These are phyloP conservation scores for Ceratosolen solmsi DNA, from an alignment of 1,140 invertebrate genomes.

Conservation along the genomic window DNA sequence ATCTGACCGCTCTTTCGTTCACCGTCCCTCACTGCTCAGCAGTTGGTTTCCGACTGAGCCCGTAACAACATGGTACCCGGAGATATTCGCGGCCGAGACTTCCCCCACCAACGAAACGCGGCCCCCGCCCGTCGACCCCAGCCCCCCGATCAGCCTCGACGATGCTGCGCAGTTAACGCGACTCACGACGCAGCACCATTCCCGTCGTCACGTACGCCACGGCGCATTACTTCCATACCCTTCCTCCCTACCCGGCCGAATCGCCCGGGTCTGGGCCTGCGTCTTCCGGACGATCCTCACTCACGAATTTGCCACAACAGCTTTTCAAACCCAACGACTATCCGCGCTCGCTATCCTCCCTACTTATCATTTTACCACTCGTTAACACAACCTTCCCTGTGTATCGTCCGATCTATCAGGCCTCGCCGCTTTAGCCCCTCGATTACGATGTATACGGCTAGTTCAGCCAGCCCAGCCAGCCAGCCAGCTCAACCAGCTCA, in stretches of 20 bases:
- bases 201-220: not conserved
- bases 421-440: too few species aligned
- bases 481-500: not conserved
- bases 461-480: not conserved
- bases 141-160: not conserved
- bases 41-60: constrained; percentile 72
- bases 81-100: not conserved
- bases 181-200: constrained; percentile 17
- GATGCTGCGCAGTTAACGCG: not conserved
- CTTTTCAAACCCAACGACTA: too few species aligned
- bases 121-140: not conserved
- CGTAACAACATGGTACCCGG: constrained; percentile 52
- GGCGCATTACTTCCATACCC: not conserved
- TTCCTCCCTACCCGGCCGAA: not conserved
- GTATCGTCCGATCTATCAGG: too few species aligned
- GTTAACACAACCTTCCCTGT: too few species aligned
- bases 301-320: too few species aligned
- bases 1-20: constrained; percentile 67
- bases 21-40: constrained; percentile 73
- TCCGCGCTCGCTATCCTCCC: not conserved
- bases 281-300: too few species aligned
- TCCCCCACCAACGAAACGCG: not conserved
- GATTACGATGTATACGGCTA: too few species aligned
- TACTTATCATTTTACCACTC: too few species aligned
- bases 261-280: too few species aligned